Evolutionary conservation across 2,888 invertebrate species (phyloP).

Genomic region (Malachius bipustulatus): DNA sequence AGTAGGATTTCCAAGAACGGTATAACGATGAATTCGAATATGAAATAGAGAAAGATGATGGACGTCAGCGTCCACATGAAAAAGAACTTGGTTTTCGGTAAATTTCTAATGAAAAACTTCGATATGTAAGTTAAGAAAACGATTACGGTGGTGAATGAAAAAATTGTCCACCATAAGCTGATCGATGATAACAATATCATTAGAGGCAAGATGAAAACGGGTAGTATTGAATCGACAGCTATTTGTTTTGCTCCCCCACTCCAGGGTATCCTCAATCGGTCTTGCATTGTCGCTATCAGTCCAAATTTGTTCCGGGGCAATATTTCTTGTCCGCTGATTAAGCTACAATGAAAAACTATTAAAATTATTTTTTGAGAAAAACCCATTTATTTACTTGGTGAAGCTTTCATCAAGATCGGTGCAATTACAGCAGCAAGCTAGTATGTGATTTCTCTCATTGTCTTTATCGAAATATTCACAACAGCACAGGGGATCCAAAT

Average conservation of each 20-base stretch:
- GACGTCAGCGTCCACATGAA: conserved; percentile 63
- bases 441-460: conserved; percentile 41
- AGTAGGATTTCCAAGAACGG: conserved; percentile 57
- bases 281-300: conserved; percentile 40
- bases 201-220: conserved; percentile 39
- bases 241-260: conserved; percentile 45
- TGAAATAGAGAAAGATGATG: conserved; percentile 48
- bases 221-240: conserved; percentile 39
- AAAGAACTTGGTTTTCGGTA: conserved; percentile 56
- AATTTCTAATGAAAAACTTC: conserved; percentile 26
- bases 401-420: conserved; percentile 43
- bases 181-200: conserved; percentile 39
- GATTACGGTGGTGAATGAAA: conserved; percentile 27
- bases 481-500: conserved; percentile 41
- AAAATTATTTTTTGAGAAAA: conserved; percentile 9
- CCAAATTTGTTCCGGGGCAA: conserved; percentile 28
- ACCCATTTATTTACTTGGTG: conserved; percentile 38
- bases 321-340: conserved; percentile 32
- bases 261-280: conserved; percentile 47
- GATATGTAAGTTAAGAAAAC: conserved; percentile 27
- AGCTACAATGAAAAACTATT: conserved; percentile 27
- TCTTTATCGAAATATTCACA: conserved; percentile 46
- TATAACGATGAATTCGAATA: conserved; percentile 61
- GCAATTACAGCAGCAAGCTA: conserved; percentile 48
- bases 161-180: conserved; percentile 35